Evolutionary conservation across 2,797 vertebrate genomes (phyloP), one percentile per base, ranked within the genome.

Genomic region (Streptopelia turtur): DNA sequence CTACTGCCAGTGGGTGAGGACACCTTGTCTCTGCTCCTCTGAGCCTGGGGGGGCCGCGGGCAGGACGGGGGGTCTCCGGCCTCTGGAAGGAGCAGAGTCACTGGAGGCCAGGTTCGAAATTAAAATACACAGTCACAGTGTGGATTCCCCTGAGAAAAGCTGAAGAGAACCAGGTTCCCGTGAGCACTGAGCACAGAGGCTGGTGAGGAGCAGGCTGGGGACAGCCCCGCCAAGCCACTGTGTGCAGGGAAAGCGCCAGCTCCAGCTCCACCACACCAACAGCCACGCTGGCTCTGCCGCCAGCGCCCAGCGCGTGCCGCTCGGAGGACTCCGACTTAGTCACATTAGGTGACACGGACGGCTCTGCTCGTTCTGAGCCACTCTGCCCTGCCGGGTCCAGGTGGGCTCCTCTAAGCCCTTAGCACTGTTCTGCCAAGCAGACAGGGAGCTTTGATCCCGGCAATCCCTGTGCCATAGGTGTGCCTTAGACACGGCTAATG

Each of bases 301-400:
- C 39, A 39, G 39, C 39, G 39, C 39, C 13, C 13, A 39, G 39
- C 39, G 39, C 39, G 39, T 39, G 39, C 39, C 5, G 39, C 39
- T 39, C 13, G 39, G 39, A 14, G 39, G 13, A 39, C 39, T 39
- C 39, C 39, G 39, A 6, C 13, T 17, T 41, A 37, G 1, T 11
- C 4, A 1, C 1, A 0, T 2, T 28, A 6, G 35, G n/a, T 9
- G 60, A 2, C 69, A 16, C 28, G 6, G 52, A 5, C 0, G 5
- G 25, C 18, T n/a, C 50, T 5, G 45, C 55, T 56, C n/a, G 2
- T 6, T 10, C 18, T 8, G 71, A n/a, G 27, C 8, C 17, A 5
- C 72, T 35, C 33, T 35, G 10, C 24, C 47, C 30, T 43, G 8
- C 4, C 52, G 4, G 61, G 39, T 6, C 45, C 16, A 31, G 3